phyloP scores from a whole-genome alignment of 2,888 invertebrate species.

The Ophonus ardosiacus region DNA sequence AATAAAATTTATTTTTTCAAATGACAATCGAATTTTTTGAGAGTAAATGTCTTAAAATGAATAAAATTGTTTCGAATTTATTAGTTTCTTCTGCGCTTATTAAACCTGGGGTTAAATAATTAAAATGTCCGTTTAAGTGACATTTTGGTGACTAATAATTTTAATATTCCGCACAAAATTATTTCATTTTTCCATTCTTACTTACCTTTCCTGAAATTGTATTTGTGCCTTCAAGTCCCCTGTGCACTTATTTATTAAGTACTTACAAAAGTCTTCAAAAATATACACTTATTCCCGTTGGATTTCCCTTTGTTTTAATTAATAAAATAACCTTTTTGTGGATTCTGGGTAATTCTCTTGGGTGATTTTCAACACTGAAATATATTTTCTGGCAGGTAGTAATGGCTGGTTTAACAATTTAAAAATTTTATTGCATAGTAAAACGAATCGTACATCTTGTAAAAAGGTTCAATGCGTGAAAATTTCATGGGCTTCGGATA shows the following conservation, averaged over 20 bases:
- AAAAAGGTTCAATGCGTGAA: slow-evolving; percentile 15
- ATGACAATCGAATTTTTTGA: too few species aligned
- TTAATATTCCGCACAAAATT: too few species aligned
- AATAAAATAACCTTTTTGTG: not conserved
- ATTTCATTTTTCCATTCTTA: too few species aligned
- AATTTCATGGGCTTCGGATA: slow-evolving; percentile 10
- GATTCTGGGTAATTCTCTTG: not conserved
- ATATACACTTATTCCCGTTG: not conserved
- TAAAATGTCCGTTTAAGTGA: too few species aligned
- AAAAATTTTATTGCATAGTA: slow-evolving; percentile 9
- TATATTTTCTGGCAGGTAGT: not conserved
- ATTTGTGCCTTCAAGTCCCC: too few species aligned
- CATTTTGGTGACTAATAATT: too few species aligned
- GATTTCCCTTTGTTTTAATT: not conserved
- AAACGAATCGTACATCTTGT: slow-evolving; percentile 5
- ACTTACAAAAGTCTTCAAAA: not conserved
- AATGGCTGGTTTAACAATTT: not conserved
- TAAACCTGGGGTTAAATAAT: too few species aligned
- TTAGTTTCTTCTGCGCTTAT: too few species aligned
- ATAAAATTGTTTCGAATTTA: too few species aligned
- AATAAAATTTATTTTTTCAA: too few species aligned
- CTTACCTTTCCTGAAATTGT: too few species aligned
- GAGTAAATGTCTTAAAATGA: too few species aligned
- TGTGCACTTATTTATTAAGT: not conserved
- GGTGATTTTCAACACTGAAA: not conserved